Evolutionary conservation across 1,140 invertebrate species (phyloP).

Genomic region (Maconellicoccus hirsutus): DNA sequence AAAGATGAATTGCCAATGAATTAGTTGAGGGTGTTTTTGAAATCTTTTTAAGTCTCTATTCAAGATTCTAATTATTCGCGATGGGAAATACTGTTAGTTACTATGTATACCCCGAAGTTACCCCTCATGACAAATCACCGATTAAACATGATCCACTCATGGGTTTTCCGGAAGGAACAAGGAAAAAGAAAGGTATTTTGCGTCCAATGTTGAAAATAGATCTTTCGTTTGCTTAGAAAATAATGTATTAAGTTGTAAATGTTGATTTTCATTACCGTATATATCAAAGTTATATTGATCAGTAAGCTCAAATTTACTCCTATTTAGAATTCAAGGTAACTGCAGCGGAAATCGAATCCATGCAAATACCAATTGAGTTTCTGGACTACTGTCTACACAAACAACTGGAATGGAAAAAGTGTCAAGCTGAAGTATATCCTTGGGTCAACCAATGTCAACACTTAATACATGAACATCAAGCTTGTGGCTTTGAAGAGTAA

Average conservation of each 20-base stretch:
- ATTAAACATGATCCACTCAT: neutral
- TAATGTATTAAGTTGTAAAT: too few species aligned
- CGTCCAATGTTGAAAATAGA: too few species aligned
- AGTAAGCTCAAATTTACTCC: neutral
- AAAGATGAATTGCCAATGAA: too few species aligned
- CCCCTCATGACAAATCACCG: neutral
- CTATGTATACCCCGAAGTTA: neutral
- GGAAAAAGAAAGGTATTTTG: neutral
- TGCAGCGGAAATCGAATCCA: neutral
- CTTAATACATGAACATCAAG: neutral
- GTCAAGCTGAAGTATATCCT: neutral
- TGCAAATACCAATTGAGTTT: neutral
- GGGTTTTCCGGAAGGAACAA: constrained; percentile 7
- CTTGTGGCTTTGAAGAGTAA: neutral
- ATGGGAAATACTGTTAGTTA: neutral
- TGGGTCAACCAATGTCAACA: neutral
- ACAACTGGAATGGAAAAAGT: neutral
- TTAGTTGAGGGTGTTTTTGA: too few species aligned
- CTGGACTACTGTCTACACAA: neutral
- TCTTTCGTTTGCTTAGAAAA: too few species aligned
- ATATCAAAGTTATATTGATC: too few species aligned
- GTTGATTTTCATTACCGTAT: too few species aligned
- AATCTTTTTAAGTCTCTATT: too few species aligned
- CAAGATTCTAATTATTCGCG: too few species aligned
- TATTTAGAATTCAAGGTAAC: neutral